Evolutionary conservation across 2,888 invertebrate species (phyloP), one percentile per base, ranked within the genome.

Genomic region (Osmoderma eremita): DNA sequence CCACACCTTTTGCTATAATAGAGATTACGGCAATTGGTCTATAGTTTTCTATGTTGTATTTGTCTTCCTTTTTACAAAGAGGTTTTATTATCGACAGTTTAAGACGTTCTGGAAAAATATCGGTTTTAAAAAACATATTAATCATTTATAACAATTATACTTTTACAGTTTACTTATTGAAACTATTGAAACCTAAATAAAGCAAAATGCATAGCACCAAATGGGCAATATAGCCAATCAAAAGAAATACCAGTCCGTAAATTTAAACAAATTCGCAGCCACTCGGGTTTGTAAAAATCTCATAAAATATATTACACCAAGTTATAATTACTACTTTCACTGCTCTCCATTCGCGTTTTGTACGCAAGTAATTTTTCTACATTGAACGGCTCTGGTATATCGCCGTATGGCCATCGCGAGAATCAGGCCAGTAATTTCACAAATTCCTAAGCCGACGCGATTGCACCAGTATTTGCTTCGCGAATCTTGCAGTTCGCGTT

Each of bases 281-380:
- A 2, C n/a, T 13, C 1, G n/a, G 22, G 22, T 13, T 10, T 12
- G n/a, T n/a, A 10, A 50, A 13, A 50, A n/a, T 5, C 50, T n/a
- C 6, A 15, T n/a, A 30, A 12, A 12, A 30, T 30, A 30, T 30
- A 15, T 24, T 24, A 24, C 20, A 13, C n/a, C 22, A 50, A 53
- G 17, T 53, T 53, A 13, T 38, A 38, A 17, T 38, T 3, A 17
- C 12, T 10, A 38, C 53, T 53, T 53, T 53, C 53, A 53, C 53
- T 53, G 38, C 38, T 38, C n/a, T n/a, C 38, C 38, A 36, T 38
- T 53, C 12, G 38, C 10, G 30, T 30, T 17, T 18, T 5, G 15
- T 13, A 51, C 38, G 17, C 18, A 8, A 1, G 53, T 38, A 38
- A 39, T 38, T 15, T 36, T 51, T 53, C 17, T 53, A 53, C 10